Evolutionary conservation across 2,888 invertebrate species (phyloP), one percentile per base, ranked within the genome.

Genomic region (Dryobota labecula): DNA sequence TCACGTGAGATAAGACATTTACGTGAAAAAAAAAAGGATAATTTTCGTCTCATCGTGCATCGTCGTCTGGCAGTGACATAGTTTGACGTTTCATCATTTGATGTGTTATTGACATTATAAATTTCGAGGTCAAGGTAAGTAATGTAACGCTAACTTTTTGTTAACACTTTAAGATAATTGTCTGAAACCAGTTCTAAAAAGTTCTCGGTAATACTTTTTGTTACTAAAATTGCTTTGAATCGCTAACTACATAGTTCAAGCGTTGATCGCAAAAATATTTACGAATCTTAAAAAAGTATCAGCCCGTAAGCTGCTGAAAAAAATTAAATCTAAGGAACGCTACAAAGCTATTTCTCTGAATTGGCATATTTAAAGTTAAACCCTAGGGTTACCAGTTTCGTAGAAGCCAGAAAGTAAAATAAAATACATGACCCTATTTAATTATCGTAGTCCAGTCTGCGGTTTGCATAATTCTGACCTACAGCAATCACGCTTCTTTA

Each of bases 61-160:
- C 45, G 49, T 33, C 33, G 2, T 47, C 24, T 80, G 68, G 47
- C 80, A 64, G 64, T 80, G 74, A 74, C 75, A 78, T 33, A 68
- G 54, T 61, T 61, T 47, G 11, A 8, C 2, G n/a, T 77, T 78
- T 72, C 73, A 67, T 53, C 72, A 79, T 60, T 33, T 41, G 41
- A 60, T 54, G 74, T 63, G 58, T 61, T 65, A 57, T 54, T 65
- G 30, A 66, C 57, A 30, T 79, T 74, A 49, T n/a, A 60, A 72
- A 20, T 45, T 41, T 56, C 45, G 54, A 57, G 79, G 75, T 74
- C 68, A 80, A 58, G 75, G 68, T 62, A 33, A 47, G 33, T 60
- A 64, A 79, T 45, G 33, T 24, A 61, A 27, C 41, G 47, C 33
- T 58, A 24, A 54, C 13, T 73, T 63, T 56, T 47, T 51, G n/a